Evolutionary conservation across 2,888 invertebrate genomes (phyloP).

Genomic region (Branchipolynoe longqiensis): DNA sequence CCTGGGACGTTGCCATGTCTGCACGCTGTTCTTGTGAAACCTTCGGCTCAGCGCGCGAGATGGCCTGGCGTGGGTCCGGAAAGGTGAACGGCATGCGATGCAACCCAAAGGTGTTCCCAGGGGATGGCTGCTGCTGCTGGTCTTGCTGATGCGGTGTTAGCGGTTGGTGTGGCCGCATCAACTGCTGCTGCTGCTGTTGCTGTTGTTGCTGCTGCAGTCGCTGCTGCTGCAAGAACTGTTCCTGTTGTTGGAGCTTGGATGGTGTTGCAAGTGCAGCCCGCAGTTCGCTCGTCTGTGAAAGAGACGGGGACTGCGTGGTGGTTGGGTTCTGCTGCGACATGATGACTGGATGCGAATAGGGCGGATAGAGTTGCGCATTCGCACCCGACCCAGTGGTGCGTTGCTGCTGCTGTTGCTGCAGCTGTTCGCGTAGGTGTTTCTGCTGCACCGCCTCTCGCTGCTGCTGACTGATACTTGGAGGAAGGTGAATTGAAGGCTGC

Average conservation of each 20-base stretch:
- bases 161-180: constrained; percentile 64
- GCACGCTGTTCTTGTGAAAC: constrained; percentile 84
- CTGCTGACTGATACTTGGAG: constrained; percentile 33
- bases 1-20: constrained; percentile 83
- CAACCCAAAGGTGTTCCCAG: constrained; percentile 66
- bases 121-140: constrained; percentile 67
- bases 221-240: constrained; percentile 67
- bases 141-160: constrained; percentile 73
- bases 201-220: constrained; percentile 68
- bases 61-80: constrained; percentile 77
- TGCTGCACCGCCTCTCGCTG: constrained; percentile 8
- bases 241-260: constrained; percentile 67
- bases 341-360: constrained; percentile 53
- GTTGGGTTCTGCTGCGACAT: constrained; percentile 47
- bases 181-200: constrained; percentile 70
- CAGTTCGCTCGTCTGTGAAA: constrained; percentile 66
- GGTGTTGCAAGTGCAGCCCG: constrained; percentile 69
- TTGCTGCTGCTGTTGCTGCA: constrained; percentile 6
- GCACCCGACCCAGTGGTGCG: not conserved
- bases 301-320: constrained; percentile 26
- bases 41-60: constrained; percentile 83
- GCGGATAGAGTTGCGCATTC: not conserved
- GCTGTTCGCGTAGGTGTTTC: no score
- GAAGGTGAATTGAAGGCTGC: constrained; percentile 6
- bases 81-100: constrained; percentile 75